A percentile compares a stretch with the other conserved stretches of the same genome.
phyloP scores from a whole-genome alignment of 2,888 invertebrate genomes.

The Polymixis flavicincta region DNA sequence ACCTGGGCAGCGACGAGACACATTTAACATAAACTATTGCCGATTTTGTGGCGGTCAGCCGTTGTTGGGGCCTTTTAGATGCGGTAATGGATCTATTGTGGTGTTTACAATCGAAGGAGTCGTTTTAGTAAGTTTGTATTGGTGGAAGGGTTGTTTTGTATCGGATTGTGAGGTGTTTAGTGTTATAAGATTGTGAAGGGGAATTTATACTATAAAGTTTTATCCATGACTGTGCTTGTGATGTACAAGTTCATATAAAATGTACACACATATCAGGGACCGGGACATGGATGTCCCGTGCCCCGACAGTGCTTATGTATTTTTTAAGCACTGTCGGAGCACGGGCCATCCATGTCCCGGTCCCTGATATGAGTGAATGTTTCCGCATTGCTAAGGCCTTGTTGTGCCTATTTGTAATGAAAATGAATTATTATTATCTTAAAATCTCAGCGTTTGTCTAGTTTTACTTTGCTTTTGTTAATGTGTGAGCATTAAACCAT shows the following conservation, averaged over 20 bases:
- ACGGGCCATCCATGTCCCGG: not conserved
- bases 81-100: conserved; percentile 68
- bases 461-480: not conserved
- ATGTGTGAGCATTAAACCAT: not conserved
- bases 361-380: not conserved
- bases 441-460: not conserved
- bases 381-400: not conserved
- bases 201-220: conserved; percentile 4
- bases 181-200: not conserved
- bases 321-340: not conserved
- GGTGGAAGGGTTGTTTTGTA: conserved; percentile 41
- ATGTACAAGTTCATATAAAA: not conserved
- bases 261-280: too few species aligned
- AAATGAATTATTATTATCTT: too few species aligned
- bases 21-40: conserved; percentile 67
- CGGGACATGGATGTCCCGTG: too few species aligned
- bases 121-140: conserved; percentile 22
- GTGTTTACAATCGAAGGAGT: conserved; percentile 48
- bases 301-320: too few species aligned
- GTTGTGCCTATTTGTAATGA: conserved; percentile 2
- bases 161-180: conserved; percentile 18
- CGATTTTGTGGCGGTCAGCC: conserved; percentile 61
- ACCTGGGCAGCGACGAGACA: conserved; percentile 70
- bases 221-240: not conserved
- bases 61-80: conserved; percentile 59